A percentile compares a stretch with the other conserved stretches of the same genome.
phyloP scores from a whole-genome alignment of 2,797 vertebrate genomes.

The Tokudaia tokunoshimensis region DNA sequence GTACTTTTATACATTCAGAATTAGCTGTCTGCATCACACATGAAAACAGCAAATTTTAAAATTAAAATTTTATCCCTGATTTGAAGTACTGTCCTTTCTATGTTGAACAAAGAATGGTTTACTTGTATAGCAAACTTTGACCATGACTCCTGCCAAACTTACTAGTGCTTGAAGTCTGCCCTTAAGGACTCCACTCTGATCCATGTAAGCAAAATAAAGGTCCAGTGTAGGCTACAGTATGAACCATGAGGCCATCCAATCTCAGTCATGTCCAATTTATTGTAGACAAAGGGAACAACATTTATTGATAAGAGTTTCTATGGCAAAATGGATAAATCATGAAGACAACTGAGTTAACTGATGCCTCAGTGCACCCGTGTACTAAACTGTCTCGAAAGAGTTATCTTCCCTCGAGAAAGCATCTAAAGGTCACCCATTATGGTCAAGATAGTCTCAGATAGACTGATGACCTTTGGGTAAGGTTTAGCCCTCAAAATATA shows the following conservation, averaged over 20 bases:
- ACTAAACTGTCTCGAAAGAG: not conserved
- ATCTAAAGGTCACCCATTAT: not conserved
- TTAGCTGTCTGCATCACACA: not conserved
- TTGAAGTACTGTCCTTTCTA: not conserved
- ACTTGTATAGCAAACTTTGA: not conserved
- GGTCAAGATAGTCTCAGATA: not conserved
- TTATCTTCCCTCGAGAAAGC: not conserved
- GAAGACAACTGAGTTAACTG: not conserved
- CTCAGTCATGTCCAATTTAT: not conserved
- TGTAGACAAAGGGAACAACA: no score
- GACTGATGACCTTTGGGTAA: not conserved
- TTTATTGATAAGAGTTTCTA: not conserved
- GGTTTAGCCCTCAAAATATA: not conserved
- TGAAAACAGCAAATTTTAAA: not conserved
- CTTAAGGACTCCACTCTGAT: not conserved
- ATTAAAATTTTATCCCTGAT: not conserved
- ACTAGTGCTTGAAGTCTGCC: not conserved
- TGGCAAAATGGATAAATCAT: not conserved
- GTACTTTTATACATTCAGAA: not conserved
- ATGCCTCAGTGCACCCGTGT: rapidly evolving
- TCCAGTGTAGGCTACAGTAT: not conserved
- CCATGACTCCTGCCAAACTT: not conserved
- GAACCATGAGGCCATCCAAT: not conserved
- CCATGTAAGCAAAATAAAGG: not conserved
- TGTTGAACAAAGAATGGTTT: not conserved